Conservation (phyloP, 2,113 vertebrate species). For the Cyanistes caeruleus region DNA sequence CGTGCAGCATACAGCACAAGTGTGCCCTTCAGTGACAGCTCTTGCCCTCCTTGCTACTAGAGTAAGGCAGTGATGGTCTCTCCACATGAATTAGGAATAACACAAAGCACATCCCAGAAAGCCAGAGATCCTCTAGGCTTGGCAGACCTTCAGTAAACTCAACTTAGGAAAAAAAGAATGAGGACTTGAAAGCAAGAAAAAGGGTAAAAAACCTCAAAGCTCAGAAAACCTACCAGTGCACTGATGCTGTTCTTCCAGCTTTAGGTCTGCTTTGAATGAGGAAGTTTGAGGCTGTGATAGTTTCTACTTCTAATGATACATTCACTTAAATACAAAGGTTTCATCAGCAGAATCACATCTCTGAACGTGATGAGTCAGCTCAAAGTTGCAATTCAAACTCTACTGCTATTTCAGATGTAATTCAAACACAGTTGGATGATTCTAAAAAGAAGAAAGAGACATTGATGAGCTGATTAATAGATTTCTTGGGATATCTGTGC, state of each 20-base stretch:
- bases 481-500: slow-evolving; percentile 1
- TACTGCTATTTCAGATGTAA: slow-evolving; percentile 18
- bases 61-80: not conserved
- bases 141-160: not conserved
- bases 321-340: slow-evolving; percentile 62
- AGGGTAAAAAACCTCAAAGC: fast-evolving
- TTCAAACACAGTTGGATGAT: slow-evolving; percentile 17
- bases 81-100: not conserved
- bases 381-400: slow-evolving; percentile 35
- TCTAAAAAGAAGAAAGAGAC: slow-evolving; percentile 37
- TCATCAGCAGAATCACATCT: slow-evolving; percentile 48
- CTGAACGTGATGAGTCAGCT: slow-evolving; percentile 44
- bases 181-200: not conserved
- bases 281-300: not conserved
- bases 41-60: not conserved
- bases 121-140: not conserved
- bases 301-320: slow-evolving; percentile 43
- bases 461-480: slow-evolving; percentile 56
- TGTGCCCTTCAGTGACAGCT: not conserved
- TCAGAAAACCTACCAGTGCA: not conserved
- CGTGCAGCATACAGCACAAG: fast-evolving
- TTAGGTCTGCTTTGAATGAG: not conserved
- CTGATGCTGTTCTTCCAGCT: not conserved
- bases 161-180: not conserved
- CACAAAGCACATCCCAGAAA: not conserved